Base-by-base conservation (phyloP, 2,113 vertebrate species). In the Pyxicephalus adspersus region DNA sequence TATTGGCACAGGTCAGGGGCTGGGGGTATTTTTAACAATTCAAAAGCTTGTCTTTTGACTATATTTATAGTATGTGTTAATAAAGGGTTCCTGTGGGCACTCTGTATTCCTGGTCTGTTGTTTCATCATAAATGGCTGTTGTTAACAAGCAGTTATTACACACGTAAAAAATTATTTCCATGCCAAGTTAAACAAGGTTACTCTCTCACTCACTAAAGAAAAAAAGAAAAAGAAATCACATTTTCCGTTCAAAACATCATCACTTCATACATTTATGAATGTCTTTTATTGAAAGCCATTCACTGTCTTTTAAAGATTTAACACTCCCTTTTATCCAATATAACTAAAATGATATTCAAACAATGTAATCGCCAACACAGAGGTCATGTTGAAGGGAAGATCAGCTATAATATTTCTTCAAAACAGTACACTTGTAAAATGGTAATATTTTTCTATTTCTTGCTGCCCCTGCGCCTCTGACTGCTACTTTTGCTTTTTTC, bases 301-400 rank as follows among this genome's bases (percentile, higher is more conserved):
- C 54, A 22, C 51, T 55, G 45, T 58, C 54, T 58, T 74, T 34
- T 58, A 17, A 45, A 25, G 55, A 50, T 75, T 58, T 63, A 75
- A 75, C 34, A 60, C 60, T 61, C 26, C 34, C 55, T 28, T 57
- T 73, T 73, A 58, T 58, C 54, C 61, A 75, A 60, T 61, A 22
- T n/a, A 22, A 75, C 31, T 45, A 5, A 75, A 34, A 26, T 38
- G 2, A 61, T 61, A 60, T 26, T 74, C 15, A 61, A 34, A 75
- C 25, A 75, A 75, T 63, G 34, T 60, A 75, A 61, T 75, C 55
- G 61, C 72, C 28, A 73, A 28, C 22, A 3, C 58, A 81, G 58
- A 81, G 68, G 57, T 81, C 67, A 81, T 72, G 65, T 80, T 80
- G 57, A 80, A 72, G 67, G 66, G 50, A 81, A 81, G 23, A 77